These are phyloP conservation scores for Propsilocerus akamusi DNA, from an alignment of 1,140 invertebrate species.

Conservation along the genomic window DNA sequence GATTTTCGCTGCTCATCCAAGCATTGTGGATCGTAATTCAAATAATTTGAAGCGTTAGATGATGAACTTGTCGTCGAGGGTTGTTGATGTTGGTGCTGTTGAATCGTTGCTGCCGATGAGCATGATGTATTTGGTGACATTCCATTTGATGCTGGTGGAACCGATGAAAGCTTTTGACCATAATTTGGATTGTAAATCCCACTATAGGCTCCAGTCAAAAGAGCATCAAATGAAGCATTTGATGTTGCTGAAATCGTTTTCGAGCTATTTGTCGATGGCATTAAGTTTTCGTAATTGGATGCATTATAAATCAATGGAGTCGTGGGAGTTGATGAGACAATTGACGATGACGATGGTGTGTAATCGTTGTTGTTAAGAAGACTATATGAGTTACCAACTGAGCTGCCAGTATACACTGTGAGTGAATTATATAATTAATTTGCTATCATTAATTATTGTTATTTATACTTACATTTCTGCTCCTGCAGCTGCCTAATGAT, in stretches of 20 bases:
- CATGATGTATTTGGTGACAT: not conserved
- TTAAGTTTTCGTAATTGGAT: not conserved
- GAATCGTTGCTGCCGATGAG: not conserved
- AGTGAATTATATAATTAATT: not conserved
- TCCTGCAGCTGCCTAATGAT: conserved; percentile 5
- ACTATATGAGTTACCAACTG: not conserved
- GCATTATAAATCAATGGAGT: not conserved
- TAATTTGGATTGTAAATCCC: not conserved
- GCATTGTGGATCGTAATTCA: not conserved
- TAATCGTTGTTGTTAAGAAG: not conserved
- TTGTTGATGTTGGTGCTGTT: not conserved
- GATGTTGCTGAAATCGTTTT: not conserved
- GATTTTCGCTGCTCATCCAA: not conserved
- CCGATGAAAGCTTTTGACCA: not conserved
- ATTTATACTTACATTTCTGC: conserved; percentile 6
- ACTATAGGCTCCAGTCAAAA: not conserved
- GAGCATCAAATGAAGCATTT: not conserved
- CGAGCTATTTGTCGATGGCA: not conserved
- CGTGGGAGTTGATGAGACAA: not conserved
- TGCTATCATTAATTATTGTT: not conserved
- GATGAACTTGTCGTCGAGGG: not conserved
- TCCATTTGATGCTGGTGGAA: not conserved
- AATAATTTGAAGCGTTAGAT: not conserved
- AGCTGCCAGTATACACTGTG: not conserved
- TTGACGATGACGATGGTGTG: not conserved